Evolutionary conservation across 2,797 vertebrate genomes (phyloP), one percentile per base, ranked within the genome.

Genomic region (Rallus crepitans): DNA sequence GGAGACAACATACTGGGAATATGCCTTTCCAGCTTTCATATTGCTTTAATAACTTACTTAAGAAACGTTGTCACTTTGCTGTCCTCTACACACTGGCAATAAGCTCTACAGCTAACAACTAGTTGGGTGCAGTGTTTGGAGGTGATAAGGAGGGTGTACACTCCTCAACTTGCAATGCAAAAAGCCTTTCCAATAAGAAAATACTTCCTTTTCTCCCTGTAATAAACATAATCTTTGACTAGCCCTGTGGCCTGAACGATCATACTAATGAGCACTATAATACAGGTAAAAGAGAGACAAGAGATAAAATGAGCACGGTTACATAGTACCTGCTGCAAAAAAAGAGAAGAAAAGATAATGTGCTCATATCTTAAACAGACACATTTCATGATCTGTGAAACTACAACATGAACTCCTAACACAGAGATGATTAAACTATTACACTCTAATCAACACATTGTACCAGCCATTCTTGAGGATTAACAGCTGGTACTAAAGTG

Each of bases 321-420:
- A 55, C 52, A 53, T 1, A 37, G 47, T 18, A 37, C 19, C 37
- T 84, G 63, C 75, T 82, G 42, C 4, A n/a, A 64, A 48, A 52
- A 39, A 42, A 59, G 5, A 39, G 4, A 9, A 42, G 4, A 57
- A 9, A 65, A 87, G 63, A 69, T 85, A 90, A 95, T 78, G 69
- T n/a, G 39, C 50, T 78, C 92, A 17, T 97, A 96, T 94, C 94
- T 97, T 97, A 94, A 95, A 92, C 63, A 89, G 96, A 93, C 95
- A 94, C 81, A 95, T 95, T 96, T 97, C 95, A 94, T 96, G 95
- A 95, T 94, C 94, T 95, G 89, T 96, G 87, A 96, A 97, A 93
- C 84, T 87, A 80, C 88, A 87, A 84, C 86, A 96, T 4, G 84
- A 94, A 87, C 87, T 96, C 88, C 90, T 91, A 81, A 71, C 85